A percentile compares a stretch with the other conserved stretches of the same genome.
phyloP scores from a whole-genome alignment of 2,797 vertebrate species.

The Hemibagrus guttatus region DNA sequence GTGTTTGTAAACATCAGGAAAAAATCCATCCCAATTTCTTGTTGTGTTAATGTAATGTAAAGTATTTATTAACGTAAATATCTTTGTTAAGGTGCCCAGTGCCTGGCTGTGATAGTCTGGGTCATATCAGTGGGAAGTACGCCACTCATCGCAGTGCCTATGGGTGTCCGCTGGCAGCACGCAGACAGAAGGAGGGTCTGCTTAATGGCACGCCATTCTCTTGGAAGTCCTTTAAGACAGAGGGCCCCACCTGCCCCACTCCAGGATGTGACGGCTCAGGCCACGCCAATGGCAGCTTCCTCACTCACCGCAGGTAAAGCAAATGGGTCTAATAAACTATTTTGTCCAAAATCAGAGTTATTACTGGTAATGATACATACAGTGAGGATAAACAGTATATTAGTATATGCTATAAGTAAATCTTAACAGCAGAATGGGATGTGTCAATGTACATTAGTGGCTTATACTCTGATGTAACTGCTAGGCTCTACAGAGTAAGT shows the following conservation, averaged over 20 bases:
- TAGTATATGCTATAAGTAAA: neutral
- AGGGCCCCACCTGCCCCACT: constrained; percentile 93
- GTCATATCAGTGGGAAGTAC: constrained; percentile 98
- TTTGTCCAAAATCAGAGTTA: neutral
- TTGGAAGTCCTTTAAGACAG: constrained; percentile 94
- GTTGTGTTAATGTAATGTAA: neutral
- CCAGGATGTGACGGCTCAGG: constrained; percentile 95
- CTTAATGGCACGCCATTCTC: constrained; percentile 92
- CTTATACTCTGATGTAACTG: neutral
- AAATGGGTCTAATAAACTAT: neutral
- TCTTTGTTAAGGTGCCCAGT: constrained; percentile 86
- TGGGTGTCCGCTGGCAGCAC: constrained; percentile 91
- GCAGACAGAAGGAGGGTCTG: constrained; percentile 93
- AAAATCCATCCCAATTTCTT: neutral
- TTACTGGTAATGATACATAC: neutral
- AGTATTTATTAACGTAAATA: neutral
- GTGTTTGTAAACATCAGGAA: neutral
- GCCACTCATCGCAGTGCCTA: constrained; percentile 97
- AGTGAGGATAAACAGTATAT: neutral
- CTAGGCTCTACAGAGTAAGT: neutral
- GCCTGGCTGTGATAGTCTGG: constrained; percentile 95
- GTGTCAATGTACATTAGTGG: neutral
- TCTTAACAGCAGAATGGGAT: neutral
- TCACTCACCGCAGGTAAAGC: constrained; percentile 93
- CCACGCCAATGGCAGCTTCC: constrained; percentile 95